Percentiles rank a stretch among this genome's conserved stretches.
phyloP scores from a whole-genome alignment of 2,113 vertebrate genomes.

The Podocnemis expansa region DNA sequence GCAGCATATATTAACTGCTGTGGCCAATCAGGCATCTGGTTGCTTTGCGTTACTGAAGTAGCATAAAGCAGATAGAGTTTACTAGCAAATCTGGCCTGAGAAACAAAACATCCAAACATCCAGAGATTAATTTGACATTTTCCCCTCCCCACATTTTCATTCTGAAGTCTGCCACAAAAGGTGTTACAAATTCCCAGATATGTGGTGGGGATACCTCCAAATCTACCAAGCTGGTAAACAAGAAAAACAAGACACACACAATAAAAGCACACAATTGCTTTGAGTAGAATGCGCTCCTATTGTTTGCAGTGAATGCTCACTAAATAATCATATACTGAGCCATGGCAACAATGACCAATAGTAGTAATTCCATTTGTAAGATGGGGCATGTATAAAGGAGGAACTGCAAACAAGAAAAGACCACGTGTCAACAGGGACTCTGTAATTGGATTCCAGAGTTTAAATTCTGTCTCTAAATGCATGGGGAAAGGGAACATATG shows the following conservation, averaged over 20 bases:
- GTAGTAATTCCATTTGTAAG: slow-evolving; percentile 34
- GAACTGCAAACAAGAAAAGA: slow-evolving; percentile 17
- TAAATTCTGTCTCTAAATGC: slow-evolving; percentile 34
- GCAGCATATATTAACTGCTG: neutral
- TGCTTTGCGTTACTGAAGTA: no score
- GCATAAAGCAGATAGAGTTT: no score
- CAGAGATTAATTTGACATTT: neutral
- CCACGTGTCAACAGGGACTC: neutral
- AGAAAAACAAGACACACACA: neutral
- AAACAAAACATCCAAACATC: no score
- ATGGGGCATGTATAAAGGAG: slow-evolving; percentile 9
- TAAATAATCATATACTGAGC: slow-evolving; percentile 9
- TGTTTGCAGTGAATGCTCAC: slow-evolving; percentile 3
- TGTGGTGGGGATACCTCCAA: neutral
- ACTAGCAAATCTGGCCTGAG: no score
- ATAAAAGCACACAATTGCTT: neutral
- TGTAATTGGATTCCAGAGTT: slow-evolving; percentile 52
- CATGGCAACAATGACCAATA: neutral
- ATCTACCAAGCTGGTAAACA: neutral
- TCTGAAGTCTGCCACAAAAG: neutral
- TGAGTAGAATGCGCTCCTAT: neutral
- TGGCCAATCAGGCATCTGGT: no score
- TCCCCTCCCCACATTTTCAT: neutral
- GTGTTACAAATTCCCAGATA: neutral
- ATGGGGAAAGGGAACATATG: neutral